Base-by-base conservation (phyloP, 2,113 vertebrate species). In the Peromyscus polionotus region DNA sequence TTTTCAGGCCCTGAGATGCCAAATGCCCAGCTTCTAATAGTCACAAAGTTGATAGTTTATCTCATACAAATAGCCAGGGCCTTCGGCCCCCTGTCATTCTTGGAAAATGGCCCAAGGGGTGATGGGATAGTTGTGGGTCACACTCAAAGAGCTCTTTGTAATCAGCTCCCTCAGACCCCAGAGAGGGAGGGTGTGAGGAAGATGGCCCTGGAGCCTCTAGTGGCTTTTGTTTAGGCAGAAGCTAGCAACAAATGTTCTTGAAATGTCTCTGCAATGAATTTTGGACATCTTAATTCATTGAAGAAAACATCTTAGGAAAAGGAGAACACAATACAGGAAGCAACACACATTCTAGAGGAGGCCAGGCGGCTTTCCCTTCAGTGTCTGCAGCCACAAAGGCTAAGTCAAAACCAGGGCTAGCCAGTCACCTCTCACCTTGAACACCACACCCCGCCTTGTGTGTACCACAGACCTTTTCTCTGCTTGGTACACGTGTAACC, bases 191-290 rank as follows among this genome's bases (percentile, higher is more conserved):
- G 31, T 68, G 67, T 80, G 80, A 94, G 91, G 75, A 88, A 88
- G 88, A n/a, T 33, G 24, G 24, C 36, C 84, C 36, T 14, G 33
- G 72, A 81, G 73, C 87, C 79, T 79, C 51, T 16, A 94, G 42
- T 16, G 68, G 42, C 59, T 92, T 93, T 96, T 94, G 92, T 97
- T 97, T 88, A 91, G 68, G 75, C 92, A 93, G 92, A 90, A 85
- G 59, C 36, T 36, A 81, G 80, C 90, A 67, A 95, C 33, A 26
- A 86, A 91, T 59, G 72, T 65, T 77, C 76, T 97, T 85, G 93
- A 86, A 94, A 91, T 72, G 67, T 76, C 96, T 87, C n/a, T 42
- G 10, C 84, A n/a, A 61, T 92, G 90, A 85, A 92, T 84, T 85
- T 48, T 84, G 80, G 54, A 72, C 65, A 72, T 85, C 80, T 90